Base-by-base conservation (phyloP, 1,140 invertebrate genomes). In the Kradibia gibbosae region DNA sequence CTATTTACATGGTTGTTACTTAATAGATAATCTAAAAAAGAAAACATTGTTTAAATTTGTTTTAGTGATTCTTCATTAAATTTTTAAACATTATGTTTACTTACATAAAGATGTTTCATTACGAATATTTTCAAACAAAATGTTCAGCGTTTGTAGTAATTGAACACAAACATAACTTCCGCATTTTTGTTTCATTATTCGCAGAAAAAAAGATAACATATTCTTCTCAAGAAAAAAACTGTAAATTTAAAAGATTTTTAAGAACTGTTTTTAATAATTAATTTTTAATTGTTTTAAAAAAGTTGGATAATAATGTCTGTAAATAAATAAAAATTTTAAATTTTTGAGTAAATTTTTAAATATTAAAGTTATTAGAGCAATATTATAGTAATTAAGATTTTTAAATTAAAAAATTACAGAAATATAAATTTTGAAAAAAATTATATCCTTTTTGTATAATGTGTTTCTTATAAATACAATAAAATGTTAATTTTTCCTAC, bases 1-100 rank as follows among this genome's bases (percentile, higher is more conserved):
- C 97, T 98, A 92, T 99, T 99, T 28, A 99, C 98, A 93, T 99
- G 98, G 92, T 99, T 99, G 91, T 99, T 99, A 87, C 98, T 99
- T 25, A 99, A 92, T 78, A 99, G 92, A 92, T 99, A 99, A 95
- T 99, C 98, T 99, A 92, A 83, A 95, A 95, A 53, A 48, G 20
- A 72, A 60, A 62, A 17, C 55, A 55, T 73, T 7, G 77, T 57
- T 75, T 22, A 36, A 67, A 60, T 73, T n/a, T n/a, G n/a, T n/a
- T n/a, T n/a, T n/a, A 45, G 5, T 25, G 13, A 20, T 45, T 71
- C 13, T 28, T 48, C n/a, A 45, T 34, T 0, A n/a, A 65, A 8
- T 13, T 79, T 39, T 72, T 60, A 48, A 65, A 62, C 17, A 83
- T 73, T 75, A n/a, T 11, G 25, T 57, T 70, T 79, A 95, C 97